These are phyloP conservation scores for Forficula auricularia DNA, from an alignment of 1,140 invertebrate genomes.

Conservation along the genomic window DNA sequence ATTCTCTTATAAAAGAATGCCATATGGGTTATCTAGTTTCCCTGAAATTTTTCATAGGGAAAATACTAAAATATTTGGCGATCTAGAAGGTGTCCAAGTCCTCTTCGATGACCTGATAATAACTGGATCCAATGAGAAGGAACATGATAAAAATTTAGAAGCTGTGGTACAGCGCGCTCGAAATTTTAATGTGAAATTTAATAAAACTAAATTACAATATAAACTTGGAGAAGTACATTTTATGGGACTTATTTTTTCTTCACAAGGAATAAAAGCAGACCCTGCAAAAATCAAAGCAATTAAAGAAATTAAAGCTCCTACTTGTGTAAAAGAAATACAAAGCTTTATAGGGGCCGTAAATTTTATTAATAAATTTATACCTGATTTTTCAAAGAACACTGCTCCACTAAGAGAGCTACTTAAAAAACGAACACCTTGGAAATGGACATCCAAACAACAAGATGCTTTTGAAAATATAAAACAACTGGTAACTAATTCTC, in stretches of 20 bases:
- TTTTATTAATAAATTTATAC: constrained; percentile 20
- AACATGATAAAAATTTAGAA: constrained; percentile 17
- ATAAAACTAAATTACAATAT: constrained; percentile 22
- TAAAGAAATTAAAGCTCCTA: constrained; percentile 15
- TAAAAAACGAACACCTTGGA: constrained; percentile 13
- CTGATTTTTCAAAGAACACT: constrained; percentile 18
- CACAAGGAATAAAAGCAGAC: constrained; percentile 20
- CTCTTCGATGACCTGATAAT: constrained; percentile 24
- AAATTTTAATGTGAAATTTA: constrained; percentile 20
- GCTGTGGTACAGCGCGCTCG: constrained; percentile 18
- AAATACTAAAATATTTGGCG: constrained; percentile 8
- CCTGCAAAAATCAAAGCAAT: constrained; percentile 22
- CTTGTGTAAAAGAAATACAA: constrained; percentile 13
- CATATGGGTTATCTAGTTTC: constrained; percentile 5
- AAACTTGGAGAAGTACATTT: constrained; percentile 20
- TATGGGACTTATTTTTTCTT: constrained; percentile 22
- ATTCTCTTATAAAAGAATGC: constrained; percentile 3
- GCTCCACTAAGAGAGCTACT: constrained; percentile 15
- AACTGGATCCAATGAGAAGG: constrained; percentile 13
- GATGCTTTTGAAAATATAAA: constrained; percentile 15
- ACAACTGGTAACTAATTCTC: constrained; percentile 14
- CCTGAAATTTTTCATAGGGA: constrained; percentile 8
- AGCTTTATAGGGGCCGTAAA: constrained; percentile 20
- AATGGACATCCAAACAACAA: constrained; percentile 16
- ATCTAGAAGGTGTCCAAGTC: constrained; percentile 18